phyloP scores from a whole-genome alignment of 2,113 vertebrate genomes.

The Melierax canorus region DNA sequence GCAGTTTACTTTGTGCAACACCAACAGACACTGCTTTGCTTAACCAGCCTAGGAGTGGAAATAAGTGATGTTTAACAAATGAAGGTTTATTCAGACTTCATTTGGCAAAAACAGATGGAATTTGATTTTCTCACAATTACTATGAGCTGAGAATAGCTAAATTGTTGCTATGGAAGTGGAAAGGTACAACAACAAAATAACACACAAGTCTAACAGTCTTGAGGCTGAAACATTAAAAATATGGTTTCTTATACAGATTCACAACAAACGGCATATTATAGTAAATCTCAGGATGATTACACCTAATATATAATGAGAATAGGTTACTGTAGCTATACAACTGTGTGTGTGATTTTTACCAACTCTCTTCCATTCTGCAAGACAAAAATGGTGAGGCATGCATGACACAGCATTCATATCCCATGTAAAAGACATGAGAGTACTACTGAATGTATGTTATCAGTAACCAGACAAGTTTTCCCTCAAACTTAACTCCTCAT shows the following conservation, averaged over 20 bases:
- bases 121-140: neutral
- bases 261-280: neutral
- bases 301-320: neutral
- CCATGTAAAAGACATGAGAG: neutral
- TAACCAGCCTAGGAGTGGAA: neutral
- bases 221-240: neutral
- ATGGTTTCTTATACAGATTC: neutral
- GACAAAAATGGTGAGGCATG: neutral
- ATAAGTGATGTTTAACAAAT: neutral
- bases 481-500: neutral
- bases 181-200: neutral
- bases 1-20: neutral
- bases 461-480: neutral
- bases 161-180: constrained; percentile 23
- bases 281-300: neutral
- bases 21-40: neutral
- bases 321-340: neutral
- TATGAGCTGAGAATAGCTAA: neutral
- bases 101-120: constrained; percentile 2
- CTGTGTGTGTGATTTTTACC: neutral
- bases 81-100: neutral
- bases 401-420: neutral
- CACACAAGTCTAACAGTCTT: neutral
- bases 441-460: neutral
- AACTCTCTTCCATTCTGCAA: accelerated